phyloP scores from a whole-genome alignment of 2,888 invertebrate genomes.

The Penaeus monodon region DNA sequence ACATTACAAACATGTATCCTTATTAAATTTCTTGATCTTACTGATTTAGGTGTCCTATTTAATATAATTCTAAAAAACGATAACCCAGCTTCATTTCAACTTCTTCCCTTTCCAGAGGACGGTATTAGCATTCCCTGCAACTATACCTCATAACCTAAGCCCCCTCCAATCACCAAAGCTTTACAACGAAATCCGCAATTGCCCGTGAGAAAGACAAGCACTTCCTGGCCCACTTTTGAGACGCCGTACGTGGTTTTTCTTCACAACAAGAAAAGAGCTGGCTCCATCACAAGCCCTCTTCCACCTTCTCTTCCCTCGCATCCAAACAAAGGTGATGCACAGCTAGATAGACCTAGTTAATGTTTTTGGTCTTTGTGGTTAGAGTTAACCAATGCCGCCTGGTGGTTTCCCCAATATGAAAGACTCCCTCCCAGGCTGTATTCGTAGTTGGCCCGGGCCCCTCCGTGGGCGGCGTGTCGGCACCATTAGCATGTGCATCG shows the following conservation, averaged over 20 bases:
- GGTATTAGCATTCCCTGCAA: slow-evolving; percentile 92
- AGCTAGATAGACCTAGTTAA: not conserved
- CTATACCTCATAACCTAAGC: slow-evolving; percentile 90
- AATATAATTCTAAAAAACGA: too few relatives aligned
- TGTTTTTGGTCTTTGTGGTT: too few relatives aligned
- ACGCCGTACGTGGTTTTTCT: slow-evolving; percentile 93
- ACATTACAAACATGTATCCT: too few relatives aligned
- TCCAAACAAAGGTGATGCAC: slow-evolving; percentile 80
- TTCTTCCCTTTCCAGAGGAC: slow-evolving; percentile 73
- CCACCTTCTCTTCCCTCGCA: slow-evolving; percentile 90
- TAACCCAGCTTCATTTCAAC: not conserved
- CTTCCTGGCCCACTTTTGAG: slow-evolving; percentile 77
- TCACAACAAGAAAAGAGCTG: slow-evolving; percentile 85
- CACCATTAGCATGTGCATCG: too few relatives aligned
- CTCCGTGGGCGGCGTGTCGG: too few relatives aligned
- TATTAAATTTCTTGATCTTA: too few relatives aligned
- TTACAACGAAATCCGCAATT: slow-evolving; percentile 79
- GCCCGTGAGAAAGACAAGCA: slow-evolving; percentile 72
- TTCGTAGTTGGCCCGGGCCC: too few relatives aligned
- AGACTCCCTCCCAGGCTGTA: too few relatives aligned
- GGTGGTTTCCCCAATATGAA: too few relatives aligned
- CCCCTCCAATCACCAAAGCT: slow-evolving; percentile 93
- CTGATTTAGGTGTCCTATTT: too few relatives aligned
- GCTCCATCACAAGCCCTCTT: slow-evolving; percentile 83
- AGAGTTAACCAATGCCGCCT: too few relatives aligned